Conservation (phyloP, 2,888 invertebrate species). For the Pollenia amentaria region DNA sequence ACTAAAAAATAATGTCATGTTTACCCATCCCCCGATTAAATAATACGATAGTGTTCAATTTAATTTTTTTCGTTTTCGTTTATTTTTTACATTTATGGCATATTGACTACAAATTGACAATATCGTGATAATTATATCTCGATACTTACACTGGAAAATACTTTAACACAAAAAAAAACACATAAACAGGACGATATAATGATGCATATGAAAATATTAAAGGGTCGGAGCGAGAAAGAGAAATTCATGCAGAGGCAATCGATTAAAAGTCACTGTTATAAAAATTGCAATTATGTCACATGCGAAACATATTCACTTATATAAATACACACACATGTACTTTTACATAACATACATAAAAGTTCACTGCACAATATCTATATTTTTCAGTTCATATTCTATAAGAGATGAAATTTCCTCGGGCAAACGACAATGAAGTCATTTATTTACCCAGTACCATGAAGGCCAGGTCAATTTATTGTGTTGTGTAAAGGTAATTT, state of each 20-base stretch:
- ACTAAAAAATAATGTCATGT: slow-evolving; percentile 9
- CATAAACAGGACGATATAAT: slow-evolving; percentile 23
- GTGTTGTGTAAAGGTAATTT: slow-evolving; percentile 71
- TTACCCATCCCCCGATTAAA: slow-evolving; percentile 24
- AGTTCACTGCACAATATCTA: not conserved
- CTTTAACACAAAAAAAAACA: not conserved
- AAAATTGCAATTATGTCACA: slow-evolving; percentile 67
- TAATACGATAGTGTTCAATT: slow-evolving; percentile 31
- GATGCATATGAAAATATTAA: slow-evolving; percentile 49
- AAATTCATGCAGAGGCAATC: not conserved
- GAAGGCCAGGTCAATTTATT: slow-evolving; percentile 72
- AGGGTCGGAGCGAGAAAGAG: not conserved
- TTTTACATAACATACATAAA: not conserved
- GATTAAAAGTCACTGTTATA: slow-evolving; percentile 60
- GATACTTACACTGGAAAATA: slow-evolving; percentile 24
- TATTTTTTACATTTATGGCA: slow-evolving; percentile 67
- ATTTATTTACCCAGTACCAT: slow-evolving; percentile 67
- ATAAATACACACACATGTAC: not conserved
- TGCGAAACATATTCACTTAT: not conserved
- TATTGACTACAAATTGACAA: slow-evolving; percentile 79
- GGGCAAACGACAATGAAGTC: slow-evolving; percentile 66
- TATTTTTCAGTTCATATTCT: slow-evolving; percentile 12
- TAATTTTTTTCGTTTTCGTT: not conserved
- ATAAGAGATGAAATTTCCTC: slow-evolving; percentile 56
- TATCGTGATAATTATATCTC: slow-evolving; percentile 82